phyloP scores from a whole-genome alignment of 2,888 invertebrate genomes.

The Drosophila mimica region DNA sequence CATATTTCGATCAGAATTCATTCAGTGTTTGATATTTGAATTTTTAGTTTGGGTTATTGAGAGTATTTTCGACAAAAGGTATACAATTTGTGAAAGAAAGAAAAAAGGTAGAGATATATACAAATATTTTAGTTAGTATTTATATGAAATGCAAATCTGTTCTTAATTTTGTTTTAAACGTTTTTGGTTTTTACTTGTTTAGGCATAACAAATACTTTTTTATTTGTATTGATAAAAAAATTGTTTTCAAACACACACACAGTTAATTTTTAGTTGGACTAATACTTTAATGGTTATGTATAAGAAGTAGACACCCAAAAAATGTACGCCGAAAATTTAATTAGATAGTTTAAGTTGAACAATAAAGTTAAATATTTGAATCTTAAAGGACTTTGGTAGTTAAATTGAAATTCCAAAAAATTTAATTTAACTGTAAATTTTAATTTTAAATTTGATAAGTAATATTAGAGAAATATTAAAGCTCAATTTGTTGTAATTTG shows the following conservation, averaged over 20 bases:
- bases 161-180: slow-evolving; percentile 34
- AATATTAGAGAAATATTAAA: slow-evolving; percentile 8
- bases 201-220: slow-evolving; percentile 42
- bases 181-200: slow-evolving; percentile 19
- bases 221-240: slow-evolving; percentile 37
- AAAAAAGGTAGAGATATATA: slow-evolving; percentile 78
- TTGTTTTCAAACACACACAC: slow-evolving; percentile 55
- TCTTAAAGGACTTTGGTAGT: slow-evolving; percentile 25
- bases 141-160: slow-evolving; percentile 59
- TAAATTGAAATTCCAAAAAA: slow-evolving; percentile 19
- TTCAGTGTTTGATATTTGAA: slow-evolving; percentile 60
- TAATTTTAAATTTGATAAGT: slow-evolving; percentile 25
- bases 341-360: slow-evolving; percentile 44
- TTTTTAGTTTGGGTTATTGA: slow-evolving; percentile 45
- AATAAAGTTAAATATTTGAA: slow-evolving; percentile 40
- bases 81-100: slow-evolving; percentile 68
- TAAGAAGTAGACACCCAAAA: slow-evolving; percentile 68
- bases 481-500: slow-evolving; percentile 27
- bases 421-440: slow-evolving; percentile 18
- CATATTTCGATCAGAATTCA: slow-evolving; percentile 72
- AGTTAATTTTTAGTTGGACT: slow-evolving; percentile 54
- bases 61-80: slow-evolving; percentile 59
- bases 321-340: slow-evolving; percentile 50
- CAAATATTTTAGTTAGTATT: slow-evolving; percentile 76
- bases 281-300: slow-evolving; percentile 41